Base-by-base conservation (phyloP, 2,888 invertebrate species). In the Argyresthia albistria region DNA sequence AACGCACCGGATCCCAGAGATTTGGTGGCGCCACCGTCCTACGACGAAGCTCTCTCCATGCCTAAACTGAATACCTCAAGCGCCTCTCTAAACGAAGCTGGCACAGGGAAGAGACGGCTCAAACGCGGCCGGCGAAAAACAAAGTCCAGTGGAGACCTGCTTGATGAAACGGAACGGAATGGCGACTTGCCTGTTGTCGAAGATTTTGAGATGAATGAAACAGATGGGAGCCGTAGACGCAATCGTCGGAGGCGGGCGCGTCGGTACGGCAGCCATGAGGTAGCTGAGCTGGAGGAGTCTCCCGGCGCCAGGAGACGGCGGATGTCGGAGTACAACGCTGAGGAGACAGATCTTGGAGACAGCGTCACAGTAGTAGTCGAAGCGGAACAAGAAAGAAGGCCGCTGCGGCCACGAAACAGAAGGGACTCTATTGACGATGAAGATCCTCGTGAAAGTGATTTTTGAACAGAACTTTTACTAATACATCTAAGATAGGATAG, bases 41-140 rank as follows among this genome's bases (percentile, higher is more conserved):
- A 95, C 64, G 92, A 91, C 62, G 94, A 94, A 78, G 95, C 94
- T 37, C 83, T 95, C 53, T 88, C 91, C 15, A 91, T 95, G 91
- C 93, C 93, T 1, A 90, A 92, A 66, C 64, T 93, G 43, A 91
- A 90, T 60, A 72, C 88, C 4, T 91, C 92, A 0, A 89, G 88
- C 62, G 89, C 90, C 60, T 91, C 91, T 0, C 65, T 88, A 35
- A 81, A 81, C 53, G 87, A 87, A 65, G 67, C 80, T 7, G 82
- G 83, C 15, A 73, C 86, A 0, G 80, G 80, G 3, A 88, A 87
- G 57, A 73, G 77, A 7, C 67, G 70, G 64, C 70, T 73, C 54
- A 79, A 73, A 64, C 73, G 80, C 58, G 80, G 86, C 0, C 70
- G 80, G 39, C 78, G 88, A 65, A 84, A 88, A 80, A 86, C 88